A percentile compares a stretch with the other conserved stretches of the same genome.
Evolutionary conservation across 2,888 invertebrate genomes (phyloP).

Genomic region (Caenorhabditis virilis): DNA sequence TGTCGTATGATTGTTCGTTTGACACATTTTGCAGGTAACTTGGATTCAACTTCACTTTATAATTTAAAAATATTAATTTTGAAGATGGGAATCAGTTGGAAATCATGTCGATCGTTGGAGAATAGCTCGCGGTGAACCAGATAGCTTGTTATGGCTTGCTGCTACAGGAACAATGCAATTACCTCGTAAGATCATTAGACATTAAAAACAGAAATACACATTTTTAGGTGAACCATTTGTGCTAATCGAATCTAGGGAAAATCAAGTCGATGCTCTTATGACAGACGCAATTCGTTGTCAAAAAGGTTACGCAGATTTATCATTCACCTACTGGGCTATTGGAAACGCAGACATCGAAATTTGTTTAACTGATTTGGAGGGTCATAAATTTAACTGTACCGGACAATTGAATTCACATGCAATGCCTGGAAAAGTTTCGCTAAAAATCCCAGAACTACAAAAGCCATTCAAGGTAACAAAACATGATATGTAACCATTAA

Average conservation of each 20-base stretch:
- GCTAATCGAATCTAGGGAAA: conserved; percentile 60
- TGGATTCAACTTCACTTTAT: neutral
- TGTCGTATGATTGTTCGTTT: conserved; percentile 63
- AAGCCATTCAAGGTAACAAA: conserved; percentile 57
- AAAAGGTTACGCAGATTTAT: conserved; percentile 51
- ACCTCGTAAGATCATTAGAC: conserved; percentile 39
- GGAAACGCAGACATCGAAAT: conserved; percentile 64
- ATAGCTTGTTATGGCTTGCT: conserved; percentile 64
- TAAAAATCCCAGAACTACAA: conserved; percentile 62
- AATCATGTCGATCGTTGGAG: conserved; percentile 52
- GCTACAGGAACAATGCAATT: conserved; percentile 67
- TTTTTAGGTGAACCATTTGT: conserved; percentile 61
- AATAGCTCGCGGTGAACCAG: conserved; percentile 65
- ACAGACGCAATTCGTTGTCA: conserved; percentile 60
- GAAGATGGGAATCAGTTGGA: conserved; percentile 43
- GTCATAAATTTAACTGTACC: conserved; percentile 63
- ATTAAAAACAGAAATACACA: neutral
- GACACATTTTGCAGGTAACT: conserved; percentile 60
- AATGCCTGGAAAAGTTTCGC: conserved; percentile 66
- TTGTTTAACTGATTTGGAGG: conserved; percentile 54
- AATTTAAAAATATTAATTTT: neutral
- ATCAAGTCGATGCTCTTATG: conserved; percentile 54
- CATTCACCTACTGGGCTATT: conserved; percentile 65
- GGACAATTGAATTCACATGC: conserved; percentile 60
- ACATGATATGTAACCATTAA: conserved; percentile 4